Evolutionary conservation across 2,888 invertebrate species (phyloP), one percentile per base, ranked within the genome.

Genomic region (Chironomus riparius): DNA sequence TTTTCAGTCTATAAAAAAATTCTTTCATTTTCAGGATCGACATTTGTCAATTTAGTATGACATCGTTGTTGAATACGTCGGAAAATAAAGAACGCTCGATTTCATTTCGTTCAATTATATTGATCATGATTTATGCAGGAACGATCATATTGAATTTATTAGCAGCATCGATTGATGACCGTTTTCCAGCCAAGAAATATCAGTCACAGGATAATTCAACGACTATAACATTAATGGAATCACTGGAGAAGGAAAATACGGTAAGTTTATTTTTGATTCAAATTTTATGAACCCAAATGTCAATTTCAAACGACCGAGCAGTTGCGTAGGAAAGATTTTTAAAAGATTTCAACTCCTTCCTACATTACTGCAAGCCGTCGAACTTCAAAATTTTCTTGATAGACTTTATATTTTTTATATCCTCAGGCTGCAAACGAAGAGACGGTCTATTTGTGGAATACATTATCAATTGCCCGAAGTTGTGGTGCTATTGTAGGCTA

Each of bases 401-500:
- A 15, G 2, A 22, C 18, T 15, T 47, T 3, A 28, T 72, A 24
- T 15, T 61, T 38, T 61, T 71, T 38, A 68, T 38, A 61, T 81
- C 80, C 65, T 77, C 83, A 87, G 81, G 86, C 76, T 13, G 21
- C 65, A 24, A 85, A 84, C 77, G 82, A 82, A 78, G 82, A 82
- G 77, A 85, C 87, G 76, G 79, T 86, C 71, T 83, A 82, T 48
- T 83, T 85, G 4, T 87, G 87, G 87, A 87, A 85, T 77, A 85
- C 86, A 78, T 79, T 87, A 78, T 87, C 87, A 68, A 82, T 87
- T 76, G 86, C 87, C 79, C 82, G 87, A 68, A 86, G 87, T 76
- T 81, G 86, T 79, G 83, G 86, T 72, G 87, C 87, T 47, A 85
- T 87, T 77, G 81, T 85, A 48, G 87, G 87, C 28, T 87, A 87